Base-by-base conservation (phyloP, 2,888 invertebrate species). In the Dichetophora obliterata region DNA sequence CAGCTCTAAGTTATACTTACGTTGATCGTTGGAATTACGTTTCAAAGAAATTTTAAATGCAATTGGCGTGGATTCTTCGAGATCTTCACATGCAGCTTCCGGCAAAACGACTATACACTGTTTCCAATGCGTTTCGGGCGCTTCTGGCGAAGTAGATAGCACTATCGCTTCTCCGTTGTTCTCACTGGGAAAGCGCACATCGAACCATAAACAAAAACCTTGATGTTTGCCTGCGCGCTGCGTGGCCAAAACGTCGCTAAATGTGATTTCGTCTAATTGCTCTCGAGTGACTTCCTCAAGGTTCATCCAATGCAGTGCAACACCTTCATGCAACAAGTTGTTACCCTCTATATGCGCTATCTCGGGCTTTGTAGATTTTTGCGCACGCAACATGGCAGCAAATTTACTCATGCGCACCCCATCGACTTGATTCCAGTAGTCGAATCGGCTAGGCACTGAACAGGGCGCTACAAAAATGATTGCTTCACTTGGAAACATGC, bases 121-220 rank as follows among this genome's bases (percentile, higher is more conserved):
- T 86, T 97, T 96, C 98, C 98, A 98, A 90, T 98, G 98, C 0
- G 98, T 98, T 27, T 92, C 91, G 0, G 92, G 91, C 0, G 91
- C 90, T 54, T 91, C 90, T 3, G 98, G 97, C 1, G 95, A 93
- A 0, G 98, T 98, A 71, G 94, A 94, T 83, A 98, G 93, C 4
- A 91, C 89, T 6, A 95, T 91, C 16, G 91, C 89, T 81, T 92
- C 91, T 5, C 85, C 87, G 50, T 87, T 83, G 1, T 92, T 92
- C 22, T 82, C 80, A 75, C 94, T 89, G 4, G 95, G 94, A 87
- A 96, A 96, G 68, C 90, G 90, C 81, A 94, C 94, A 14, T 93
- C 92, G 87, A 96, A 96, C 96, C 96, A 96, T 68, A 96, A 88
- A 85, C 95, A 95, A 71, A 96, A 88, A 0, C 94, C 95, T 90